Percentiles rank a stretch among this genome's conserved stretches.
Evolutionary conservation across 2,113 vertebrate species (phyloP).

Genomic region (Hippocampus abdominalis): DNA sequence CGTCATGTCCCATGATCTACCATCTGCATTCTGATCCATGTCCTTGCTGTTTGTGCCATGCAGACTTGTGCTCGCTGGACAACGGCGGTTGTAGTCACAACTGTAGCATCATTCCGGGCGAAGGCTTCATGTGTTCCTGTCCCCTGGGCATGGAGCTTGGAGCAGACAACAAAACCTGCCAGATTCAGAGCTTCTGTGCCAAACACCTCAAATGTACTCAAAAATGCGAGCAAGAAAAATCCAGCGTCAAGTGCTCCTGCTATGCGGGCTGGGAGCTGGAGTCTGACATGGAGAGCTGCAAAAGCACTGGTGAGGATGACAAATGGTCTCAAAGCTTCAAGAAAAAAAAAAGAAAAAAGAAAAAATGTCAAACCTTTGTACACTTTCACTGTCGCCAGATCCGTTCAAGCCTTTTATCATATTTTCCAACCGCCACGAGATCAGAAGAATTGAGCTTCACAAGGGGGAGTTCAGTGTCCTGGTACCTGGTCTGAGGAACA

Average conservation of each 20-base stretch:
- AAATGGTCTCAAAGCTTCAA: background rate
- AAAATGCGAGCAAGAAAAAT: slow-evolving; percentile 93
- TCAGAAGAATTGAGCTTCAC: slow-evolving; percentile 91
- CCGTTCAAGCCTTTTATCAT: slow-evolving; percentile 97
- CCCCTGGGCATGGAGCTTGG: slow-evolving; percentile 93
- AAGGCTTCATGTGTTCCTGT: slow-evolving; percentile 91
- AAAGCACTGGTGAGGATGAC: slow-evolving; percentile 79
- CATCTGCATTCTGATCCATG: background rate
- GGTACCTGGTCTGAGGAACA: slow-evolving; percentile 92
- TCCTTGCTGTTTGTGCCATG: slow-evolving; percentile 1
- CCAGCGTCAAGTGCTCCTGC: slow-evolving; percentile 92
- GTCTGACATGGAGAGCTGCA: slow-evolving; percentile 90
- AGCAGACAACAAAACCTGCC: slow-evolving; percentile 88
- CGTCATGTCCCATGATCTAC: too few species aligned
- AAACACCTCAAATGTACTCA: slow-evolving; percentile 97
- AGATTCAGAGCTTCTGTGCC: slow-evolving; percentile 97
- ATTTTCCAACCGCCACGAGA: slow-evolving; percentile 97
- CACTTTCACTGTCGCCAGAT: slow-evolving; percentile 67
- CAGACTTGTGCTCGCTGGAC: slow-evolving; percentile 80
- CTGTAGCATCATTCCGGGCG: slow-evolving; percentile 88
- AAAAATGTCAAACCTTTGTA: slow-evolving; percentile 3
- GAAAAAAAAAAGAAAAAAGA: too few species aligned
- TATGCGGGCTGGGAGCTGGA: slow-evolving; percentile 94
- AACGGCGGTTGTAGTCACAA: slow-evolving; percentile 95
- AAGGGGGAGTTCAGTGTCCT: slow-evolving; percentile 93